Conservation (phyloP, 2,113 vertebrate genomes). For the Cheirogaleus medius region DNA sequence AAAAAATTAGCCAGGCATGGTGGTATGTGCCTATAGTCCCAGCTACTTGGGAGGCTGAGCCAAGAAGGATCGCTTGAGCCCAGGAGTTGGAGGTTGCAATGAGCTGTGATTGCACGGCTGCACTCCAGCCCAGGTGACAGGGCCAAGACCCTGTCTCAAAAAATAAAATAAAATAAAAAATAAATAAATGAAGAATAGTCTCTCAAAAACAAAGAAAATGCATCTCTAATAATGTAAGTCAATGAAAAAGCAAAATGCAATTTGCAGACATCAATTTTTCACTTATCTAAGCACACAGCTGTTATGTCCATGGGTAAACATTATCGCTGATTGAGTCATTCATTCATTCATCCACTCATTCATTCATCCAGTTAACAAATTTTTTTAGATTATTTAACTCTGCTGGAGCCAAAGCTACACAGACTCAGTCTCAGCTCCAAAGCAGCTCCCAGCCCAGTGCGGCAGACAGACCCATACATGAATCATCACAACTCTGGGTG, state of each 20-base stretch:
- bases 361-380: constrained; percentile 31
- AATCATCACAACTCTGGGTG: not conserved
- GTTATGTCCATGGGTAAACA: not conserved
- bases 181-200: not conserved
- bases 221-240: not conserved
- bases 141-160: no score
- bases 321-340: not conserved
- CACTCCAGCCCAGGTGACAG: no score
- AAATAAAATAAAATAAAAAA: no score
- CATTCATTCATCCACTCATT: not conserved
- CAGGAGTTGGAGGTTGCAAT: no score
- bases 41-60: no score
- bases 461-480: not conserved
- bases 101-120: no score
- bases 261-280: not conserved
- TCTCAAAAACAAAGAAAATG: constrained; percentile 11
- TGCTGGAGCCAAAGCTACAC: not conserved
- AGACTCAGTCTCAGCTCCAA: not conserved
- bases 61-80: no score
- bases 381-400: not conserved
- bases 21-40: no score
- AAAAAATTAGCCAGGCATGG: no score
- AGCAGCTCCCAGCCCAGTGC: not conserved
- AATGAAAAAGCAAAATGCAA: not conserved
- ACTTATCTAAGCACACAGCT: not conserved